Conservation (phyloP, 2,113 vertebrate species). For the Ceratotherium simum region DNA sequence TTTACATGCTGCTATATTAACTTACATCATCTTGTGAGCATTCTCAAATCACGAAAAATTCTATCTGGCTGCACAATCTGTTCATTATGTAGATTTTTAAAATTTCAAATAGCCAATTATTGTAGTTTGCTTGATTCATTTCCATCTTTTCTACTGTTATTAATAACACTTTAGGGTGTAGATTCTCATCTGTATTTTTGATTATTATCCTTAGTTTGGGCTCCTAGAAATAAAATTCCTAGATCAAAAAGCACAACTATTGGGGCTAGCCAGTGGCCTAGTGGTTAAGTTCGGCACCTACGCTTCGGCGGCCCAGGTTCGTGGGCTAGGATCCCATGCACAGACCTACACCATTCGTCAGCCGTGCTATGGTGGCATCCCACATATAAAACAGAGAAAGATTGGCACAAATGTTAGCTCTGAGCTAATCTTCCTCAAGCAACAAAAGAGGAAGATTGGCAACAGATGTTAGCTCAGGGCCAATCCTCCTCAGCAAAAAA, state of each 20-base stretch:
- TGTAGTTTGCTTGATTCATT: background rate
- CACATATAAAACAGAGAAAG: no score
- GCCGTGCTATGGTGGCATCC: no score
- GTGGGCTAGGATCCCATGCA: no score
- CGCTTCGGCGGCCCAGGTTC: no score
- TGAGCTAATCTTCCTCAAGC: no score
- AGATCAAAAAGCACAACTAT: background rate
- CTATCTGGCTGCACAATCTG: background rate
- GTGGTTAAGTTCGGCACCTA: no score
- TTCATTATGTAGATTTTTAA: background rate
- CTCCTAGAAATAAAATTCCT: background rate
- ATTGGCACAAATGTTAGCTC: no score
- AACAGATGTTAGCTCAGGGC: no score
- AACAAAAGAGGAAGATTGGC: no score
- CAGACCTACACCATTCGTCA: no score
- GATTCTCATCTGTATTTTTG: background rate
- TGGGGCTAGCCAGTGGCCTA: no score
- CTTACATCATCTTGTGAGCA: background rate
- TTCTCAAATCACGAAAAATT: background rate
- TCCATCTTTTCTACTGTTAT: background rate
- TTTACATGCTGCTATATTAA: background rate
- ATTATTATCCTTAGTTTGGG: background rate
- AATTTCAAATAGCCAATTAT: background rate
- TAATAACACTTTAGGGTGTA: background rate
- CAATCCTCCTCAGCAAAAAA: no score